Evolutionary conservation across 2,797 vertebrate species (phyloP).

Genomic region (Enteromius treurensis): DNA sequence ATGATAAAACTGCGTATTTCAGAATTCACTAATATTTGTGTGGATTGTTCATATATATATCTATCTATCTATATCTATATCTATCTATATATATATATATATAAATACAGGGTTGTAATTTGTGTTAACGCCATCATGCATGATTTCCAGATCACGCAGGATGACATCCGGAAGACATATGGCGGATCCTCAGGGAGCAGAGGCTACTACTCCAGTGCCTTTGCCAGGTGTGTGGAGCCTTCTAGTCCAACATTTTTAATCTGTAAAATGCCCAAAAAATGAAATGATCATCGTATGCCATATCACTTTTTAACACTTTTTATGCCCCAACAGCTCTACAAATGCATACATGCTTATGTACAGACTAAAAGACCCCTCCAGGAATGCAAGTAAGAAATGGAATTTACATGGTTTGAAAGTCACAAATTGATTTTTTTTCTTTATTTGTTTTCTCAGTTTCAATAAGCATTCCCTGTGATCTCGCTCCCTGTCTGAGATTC

Average conservation of each 20-base stretch:
- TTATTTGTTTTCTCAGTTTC: neutral
- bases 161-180: slow-evolving; percentile 98
- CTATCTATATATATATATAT: no score
- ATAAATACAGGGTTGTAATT: neutral
- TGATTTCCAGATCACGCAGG: slow-evolving; percentile 89
- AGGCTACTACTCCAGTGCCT: slow-evolving; percentile 98
- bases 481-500: neutral
- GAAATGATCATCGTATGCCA: neutral
- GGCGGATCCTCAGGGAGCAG: slow-evolving; percentile 96
- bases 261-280: neutral
- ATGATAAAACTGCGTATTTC: neutral
- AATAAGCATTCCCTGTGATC: neutral
- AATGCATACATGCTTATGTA: slow-evolving; percentile 99
- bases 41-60: neutral
- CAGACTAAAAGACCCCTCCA: slow-evolving; percentile 91
- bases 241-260: slow-evolving; percentile 14
- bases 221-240: slow-evolving; percentile 86
- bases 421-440: neutral
- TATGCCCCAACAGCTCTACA: slow-evolving; percentile 84
- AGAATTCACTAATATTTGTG: neutral
- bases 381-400: slow-evolving; percentile 93
- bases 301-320: slow-evolving; percentile 19
- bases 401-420: neutral
- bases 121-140: slow-evolving; percentile 20
- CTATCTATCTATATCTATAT: no score